phyloP scores from a whole-genome alignment of 2,888 invertebrate genomes.

The Leucophenga maculata region DNA sequence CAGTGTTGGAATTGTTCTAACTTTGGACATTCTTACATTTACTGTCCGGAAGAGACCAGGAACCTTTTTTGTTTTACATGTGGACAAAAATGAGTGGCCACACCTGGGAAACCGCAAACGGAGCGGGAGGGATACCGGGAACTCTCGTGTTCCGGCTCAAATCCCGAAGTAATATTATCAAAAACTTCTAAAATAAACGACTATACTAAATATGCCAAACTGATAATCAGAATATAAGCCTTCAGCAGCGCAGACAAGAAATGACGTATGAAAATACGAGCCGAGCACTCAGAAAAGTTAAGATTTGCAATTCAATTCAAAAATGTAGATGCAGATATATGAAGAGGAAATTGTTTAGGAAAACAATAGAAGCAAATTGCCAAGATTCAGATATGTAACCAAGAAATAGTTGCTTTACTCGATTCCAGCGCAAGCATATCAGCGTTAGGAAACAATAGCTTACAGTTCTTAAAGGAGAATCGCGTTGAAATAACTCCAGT shows the following conservation, averaged over 20 bases:
- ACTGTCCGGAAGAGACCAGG: conserved; percentile 10
- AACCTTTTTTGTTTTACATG: conserved; percentile 12
- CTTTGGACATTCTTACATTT: conserved; percentile 5
- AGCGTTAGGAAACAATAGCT: no score
- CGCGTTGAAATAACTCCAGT: no score
- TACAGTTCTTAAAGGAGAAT: no score
- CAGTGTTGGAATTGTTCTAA: conserved; percentile 1
- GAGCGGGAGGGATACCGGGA: conserved; percentile 19
- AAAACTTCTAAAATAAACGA: background rate
- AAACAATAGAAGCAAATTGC: no score
- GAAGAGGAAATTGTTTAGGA: no score
- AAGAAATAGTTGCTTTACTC: background rate
- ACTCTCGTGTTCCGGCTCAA: conserved; percentile 3
- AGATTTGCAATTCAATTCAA: no score
- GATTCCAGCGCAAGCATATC: background rate
- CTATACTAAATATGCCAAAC: background rate
- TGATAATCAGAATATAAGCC: no score
- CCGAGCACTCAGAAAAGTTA: no score
- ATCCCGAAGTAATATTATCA: background rate
- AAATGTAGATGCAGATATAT: no score
- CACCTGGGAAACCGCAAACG: conserved; percentile 4
- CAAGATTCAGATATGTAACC: no score
- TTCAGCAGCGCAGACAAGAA: no score
- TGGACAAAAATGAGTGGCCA: conserved; percentile 11
- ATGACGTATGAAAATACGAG: no score